Percentiles rank a stretch among this genome's conserved stretches.
Evolutionary conservation across 2,797 vertebrate genomes (phyloP).

Genomic region (Carcharodon carcharias): DNA sequence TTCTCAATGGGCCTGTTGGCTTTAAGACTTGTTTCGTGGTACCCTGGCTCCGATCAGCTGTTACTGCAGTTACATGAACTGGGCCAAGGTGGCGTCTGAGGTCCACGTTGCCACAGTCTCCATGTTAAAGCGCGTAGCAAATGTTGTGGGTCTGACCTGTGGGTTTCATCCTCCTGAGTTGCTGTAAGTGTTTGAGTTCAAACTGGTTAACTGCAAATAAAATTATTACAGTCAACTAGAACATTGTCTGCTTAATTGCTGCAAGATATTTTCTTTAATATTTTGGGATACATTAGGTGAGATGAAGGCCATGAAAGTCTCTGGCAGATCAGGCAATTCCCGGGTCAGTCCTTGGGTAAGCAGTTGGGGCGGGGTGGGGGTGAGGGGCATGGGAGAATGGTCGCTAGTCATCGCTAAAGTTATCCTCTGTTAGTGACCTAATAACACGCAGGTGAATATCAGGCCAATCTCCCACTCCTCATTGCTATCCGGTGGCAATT

Average conservation of each 20-base stretch:
- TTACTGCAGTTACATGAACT: background rate
- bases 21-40: background rate
- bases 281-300: background rate
- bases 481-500: background rate
- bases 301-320: background rate
- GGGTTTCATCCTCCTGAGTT: background rate
- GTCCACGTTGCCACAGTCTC: background rate
- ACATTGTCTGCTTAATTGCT: background rate
- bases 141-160: background rate
- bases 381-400: background rate
- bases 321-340: background rate
- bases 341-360: background rate
- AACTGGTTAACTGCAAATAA: background rate
- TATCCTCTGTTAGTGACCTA: no score
- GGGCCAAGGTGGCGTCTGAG: background rate
- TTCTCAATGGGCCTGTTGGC: background rate
- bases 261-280: background rate
- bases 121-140: background rate
- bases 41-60: background rate
- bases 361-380: background rate
- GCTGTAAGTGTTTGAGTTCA: background rate
- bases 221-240: background rate
- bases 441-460: background rate
- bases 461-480: background rate
- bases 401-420: no score